Conservation (phyloP, 2,888 invertebrate species). For the Nephrotoma appendiculata region DNA sequence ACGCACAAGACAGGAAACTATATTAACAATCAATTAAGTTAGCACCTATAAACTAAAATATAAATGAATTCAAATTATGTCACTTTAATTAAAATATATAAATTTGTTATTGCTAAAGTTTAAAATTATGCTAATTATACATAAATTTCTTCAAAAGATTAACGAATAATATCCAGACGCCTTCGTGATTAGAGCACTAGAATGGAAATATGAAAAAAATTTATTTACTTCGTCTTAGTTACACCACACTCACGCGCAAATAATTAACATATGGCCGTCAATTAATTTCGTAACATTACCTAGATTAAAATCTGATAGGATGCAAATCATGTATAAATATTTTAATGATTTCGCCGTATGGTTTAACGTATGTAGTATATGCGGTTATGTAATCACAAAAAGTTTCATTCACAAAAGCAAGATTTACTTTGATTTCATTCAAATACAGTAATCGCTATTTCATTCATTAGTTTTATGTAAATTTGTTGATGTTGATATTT, state of each 20-base stretch:
- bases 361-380: background rate
- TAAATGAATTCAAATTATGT: background rate
- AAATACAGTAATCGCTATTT: background rate
- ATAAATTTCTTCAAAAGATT: background rate
- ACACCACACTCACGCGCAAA: background rate
- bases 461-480: background rate
- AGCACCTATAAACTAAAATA: background rate
- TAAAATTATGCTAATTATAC: background rate
- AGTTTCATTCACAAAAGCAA: background rate
- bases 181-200: background rate
- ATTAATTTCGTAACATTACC: background rate
- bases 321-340: background rate
- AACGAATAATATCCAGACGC: background rate
- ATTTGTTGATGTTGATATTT: background rate
- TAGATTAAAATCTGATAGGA: background rate
- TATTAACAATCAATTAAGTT: background rate
- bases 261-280: background rate
- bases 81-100: background rate
- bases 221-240: background rate
- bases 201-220: background rate
- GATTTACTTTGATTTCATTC: background rate
- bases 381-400: background rate
- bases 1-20: background rate
- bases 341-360: background rate
- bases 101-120: background rate